Evolutionary conservation across 2,888 invertebrate species (phyloP).

Genomic region (Synergus japonicus): DNA sequence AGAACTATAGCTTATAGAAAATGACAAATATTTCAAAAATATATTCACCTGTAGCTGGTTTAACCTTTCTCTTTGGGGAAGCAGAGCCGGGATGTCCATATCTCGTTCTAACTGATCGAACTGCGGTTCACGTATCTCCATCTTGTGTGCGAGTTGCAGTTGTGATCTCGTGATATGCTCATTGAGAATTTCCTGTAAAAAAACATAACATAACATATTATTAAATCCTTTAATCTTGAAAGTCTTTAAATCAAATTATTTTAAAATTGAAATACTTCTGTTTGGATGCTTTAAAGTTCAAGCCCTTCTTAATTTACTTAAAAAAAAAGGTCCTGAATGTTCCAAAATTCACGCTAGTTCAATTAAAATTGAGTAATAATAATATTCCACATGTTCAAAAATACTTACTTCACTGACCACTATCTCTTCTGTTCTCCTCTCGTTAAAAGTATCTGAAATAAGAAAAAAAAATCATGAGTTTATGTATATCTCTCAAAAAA

Average conservation of each 20-base stretch:
- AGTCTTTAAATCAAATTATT: neutral
- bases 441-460: slow-evolving; percentile 64
- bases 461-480: slow-evolving; percentile 36
- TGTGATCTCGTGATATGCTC: slow-evolving; percentile 67
- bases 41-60: slow-evolving; percentile 65
- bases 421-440: slow-evolving; percentile 61
- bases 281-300: no score
- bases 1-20: neutral
- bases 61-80: slow-evolving; percentile 65
- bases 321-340: neutral
- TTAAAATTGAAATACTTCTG: neutral
- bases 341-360: neutral
- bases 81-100: slow-evolving; percentile 65
- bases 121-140: slow-evolving; percentile 68
- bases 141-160: slow-evolving; percentile 66
- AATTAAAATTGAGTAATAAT: neutral
- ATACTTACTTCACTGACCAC: slow-evolving; percentile 64
- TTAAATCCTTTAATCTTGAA: neutral
- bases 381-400: neutral
- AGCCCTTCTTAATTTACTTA: neutral
- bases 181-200: slow-evolving; percentile 61
- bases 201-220: slow-evolving; percentile 38
- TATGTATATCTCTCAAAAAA: neutral
- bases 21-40: neutral
- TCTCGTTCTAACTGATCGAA: slow-evolving; percentile 69